Conservation (phyloP, 2,888 invertebrate species). For the Arge pagana region DNA sequence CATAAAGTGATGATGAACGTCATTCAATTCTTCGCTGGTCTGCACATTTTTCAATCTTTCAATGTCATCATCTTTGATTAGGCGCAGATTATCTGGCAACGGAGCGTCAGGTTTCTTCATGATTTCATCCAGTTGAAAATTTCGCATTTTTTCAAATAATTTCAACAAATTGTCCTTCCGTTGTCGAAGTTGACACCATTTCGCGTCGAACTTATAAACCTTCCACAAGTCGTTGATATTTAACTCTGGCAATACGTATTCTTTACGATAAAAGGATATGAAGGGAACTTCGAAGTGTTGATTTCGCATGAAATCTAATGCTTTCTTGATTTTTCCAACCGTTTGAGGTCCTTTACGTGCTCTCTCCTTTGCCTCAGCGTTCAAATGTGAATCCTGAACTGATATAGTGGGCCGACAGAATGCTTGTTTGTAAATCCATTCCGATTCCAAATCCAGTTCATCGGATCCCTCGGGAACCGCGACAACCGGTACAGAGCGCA, state of each 20-base stretch:
- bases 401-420: slow-evolving; percentile 86
- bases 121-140: slow-evolving; percentile 82
- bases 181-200: slow-evolving; percentile 85
- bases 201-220: slow-evolving; percentile 94
- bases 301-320: slow-evolving; percentile 94
- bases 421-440: slow-evolving; percentile 96
- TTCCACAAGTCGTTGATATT: slow-evolving; percentile 97
- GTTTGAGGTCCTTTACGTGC: slow-evolving; percentile 71
- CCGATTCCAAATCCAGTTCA: slow-evolving; percentile 92
- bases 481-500: slow-evolving; percentile 85
- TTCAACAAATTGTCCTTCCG: slow-evolving; percentile 82
- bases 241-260: slow-evolving; percentile 93
- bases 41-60: slow-evolving; percentile 77
- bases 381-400: slow-evolving; percentile 69
- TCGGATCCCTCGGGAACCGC: slow-evolving; percentile 80
- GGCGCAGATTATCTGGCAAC: slow-evolving; percentile 78
- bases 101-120: slow-evolving; percentile 84
- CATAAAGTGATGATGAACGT: slow-evolving; percentile 91
- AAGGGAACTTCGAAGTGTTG: slow-evolving; percentile 97
- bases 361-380: slow-evolving; percentile 61
- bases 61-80: slow-evolving; percentile 85
- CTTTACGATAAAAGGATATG: slow-evolving; percentile 97
- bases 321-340: slow-evolving; percentile 89
- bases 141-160: slow-evolving; percentile 89
- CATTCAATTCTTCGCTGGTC: slow-evolving; percentile 88